phyloP scores from a whole-genome alignment of 2,888 invertebrate genomes.

The Tinea pellionella region DNA sequence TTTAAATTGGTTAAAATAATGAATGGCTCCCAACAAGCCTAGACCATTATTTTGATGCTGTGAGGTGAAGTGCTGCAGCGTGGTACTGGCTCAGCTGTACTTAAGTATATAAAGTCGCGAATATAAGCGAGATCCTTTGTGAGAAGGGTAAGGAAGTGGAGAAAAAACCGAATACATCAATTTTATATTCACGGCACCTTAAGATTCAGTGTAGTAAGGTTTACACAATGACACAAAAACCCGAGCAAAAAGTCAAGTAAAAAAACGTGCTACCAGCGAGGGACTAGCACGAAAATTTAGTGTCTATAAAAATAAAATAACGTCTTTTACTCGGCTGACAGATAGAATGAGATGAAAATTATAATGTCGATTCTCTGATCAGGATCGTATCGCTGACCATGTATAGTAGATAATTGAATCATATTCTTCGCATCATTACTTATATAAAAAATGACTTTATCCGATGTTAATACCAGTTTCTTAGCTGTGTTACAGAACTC shows the following conservation, averaged over 20 bases:
- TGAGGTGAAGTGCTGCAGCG: too few species aligned
- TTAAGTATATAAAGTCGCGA: too few species aligned
- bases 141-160: not conserved
- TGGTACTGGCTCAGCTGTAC: too few species aligned
- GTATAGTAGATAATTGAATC: too few species aligned
- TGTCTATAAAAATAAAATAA: constrained; percentile 7
- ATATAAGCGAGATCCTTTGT: not conserved
- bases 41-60: too few species aligned
- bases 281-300: constrained; percentile 6
- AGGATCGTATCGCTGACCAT: not conserved
- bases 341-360: not conserved
- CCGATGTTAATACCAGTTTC: too few species aligned
- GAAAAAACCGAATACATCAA: constrained; percentile 3
- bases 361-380: not conserved
- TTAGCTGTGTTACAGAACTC: too few species aligned
- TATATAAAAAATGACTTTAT: too few species aligned
- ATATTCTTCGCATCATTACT: too few species aligned
- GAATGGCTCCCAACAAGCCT: too few species aligned
- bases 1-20: too few species aligned
- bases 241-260: not conserved
- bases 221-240: constrained; percentile 1
- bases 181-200: constrained; percentile 3
- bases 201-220: constrained; percentile 8
- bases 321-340: not conserved
- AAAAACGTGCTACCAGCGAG: not conserved